Conservation (phyloP, 2,888 invertebrate genomes). For the Allolobophora icterica region DNA sequence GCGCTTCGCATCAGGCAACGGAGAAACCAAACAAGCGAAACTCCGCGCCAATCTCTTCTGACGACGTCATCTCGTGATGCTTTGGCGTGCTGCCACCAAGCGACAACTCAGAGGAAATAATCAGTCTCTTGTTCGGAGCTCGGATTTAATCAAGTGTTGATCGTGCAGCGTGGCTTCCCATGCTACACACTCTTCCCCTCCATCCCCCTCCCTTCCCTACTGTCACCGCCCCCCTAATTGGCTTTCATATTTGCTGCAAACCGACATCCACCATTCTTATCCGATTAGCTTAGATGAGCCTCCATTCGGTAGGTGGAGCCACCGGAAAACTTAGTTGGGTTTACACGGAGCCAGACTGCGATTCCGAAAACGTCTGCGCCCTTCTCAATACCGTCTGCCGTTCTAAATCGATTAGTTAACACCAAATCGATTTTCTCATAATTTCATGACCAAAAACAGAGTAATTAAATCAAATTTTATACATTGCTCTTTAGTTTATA, state of each 20-base stretch:
- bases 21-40: constrained; percentile 1
- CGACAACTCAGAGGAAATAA: constrained; percentile 20
- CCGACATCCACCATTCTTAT: background rate
- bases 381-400: background rate
- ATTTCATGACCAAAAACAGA: background rate
- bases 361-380: too few species aligned
- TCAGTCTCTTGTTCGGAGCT: constrained; percentile 8
- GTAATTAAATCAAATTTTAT: background rate
- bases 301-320: constrained; percentile 9
- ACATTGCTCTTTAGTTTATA: background rate
- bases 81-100: constrained; percentile 23
- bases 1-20: background rate
- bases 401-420: background rate
- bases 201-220: background rate
- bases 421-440: background rate
- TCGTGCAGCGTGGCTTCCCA: constrained; percentile 2
- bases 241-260: constrained; percentile 18
- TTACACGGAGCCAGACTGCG: background rate
- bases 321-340: background rate
- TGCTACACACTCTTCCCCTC: background rate
- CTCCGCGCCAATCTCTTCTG: background rate
- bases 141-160: constrained; percentile 22
- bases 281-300: background rate
- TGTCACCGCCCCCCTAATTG: background rate
- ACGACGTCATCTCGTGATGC: background rate